phyloP scores from a whole-genome alignment of 2,113 vertebrate species.

The Plecotus auritus region DNA sequence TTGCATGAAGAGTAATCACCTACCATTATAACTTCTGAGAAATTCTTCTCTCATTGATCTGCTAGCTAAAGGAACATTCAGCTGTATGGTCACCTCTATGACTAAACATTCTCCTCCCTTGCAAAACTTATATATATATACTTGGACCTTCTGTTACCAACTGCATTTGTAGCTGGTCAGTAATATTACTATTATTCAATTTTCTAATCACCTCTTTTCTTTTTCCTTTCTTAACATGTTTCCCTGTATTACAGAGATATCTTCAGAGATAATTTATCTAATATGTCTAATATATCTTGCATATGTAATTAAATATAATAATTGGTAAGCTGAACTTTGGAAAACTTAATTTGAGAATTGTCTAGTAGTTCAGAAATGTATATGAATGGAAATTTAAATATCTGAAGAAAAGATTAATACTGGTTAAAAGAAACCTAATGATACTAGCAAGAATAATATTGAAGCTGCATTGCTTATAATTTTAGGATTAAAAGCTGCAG shows the following conservation, averaged over 20 bases:
- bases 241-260: background rate
- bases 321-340: background rate
- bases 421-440: background rate
- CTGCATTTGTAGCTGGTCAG: background rate
- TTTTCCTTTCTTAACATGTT: constrained; percentile 7
- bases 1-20: background rate
- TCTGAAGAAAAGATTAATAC: background rate
- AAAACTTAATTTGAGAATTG: constrained; percentile 27
- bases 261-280: constrained; percentile 5
- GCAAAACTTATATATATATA: background rate
- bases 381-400: background rate
- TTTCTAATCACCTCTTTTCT: background rate
- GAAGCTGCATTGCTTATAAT: constrained; percentile 31
- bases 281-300: constrained; percentile 3
- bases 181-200: background rate
- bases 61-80: background rate
- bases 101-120: background rate
- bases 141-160: background rate
- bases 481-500: constrained; percentile 92
- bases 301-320: constrained; percentile 20
- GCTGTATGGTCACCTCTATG: background rate
- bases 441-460: background rate
- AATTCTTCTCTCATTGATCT: background rate
- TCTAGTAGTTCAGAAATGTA: constrained; percentile 6
- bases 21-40: background rate